Evolutionary conservation across 2,113 vertebrate genomes (phyloP), one percentile per base, ranked within the genome.

Genomic region (Ardeotis arabs): DNA sequence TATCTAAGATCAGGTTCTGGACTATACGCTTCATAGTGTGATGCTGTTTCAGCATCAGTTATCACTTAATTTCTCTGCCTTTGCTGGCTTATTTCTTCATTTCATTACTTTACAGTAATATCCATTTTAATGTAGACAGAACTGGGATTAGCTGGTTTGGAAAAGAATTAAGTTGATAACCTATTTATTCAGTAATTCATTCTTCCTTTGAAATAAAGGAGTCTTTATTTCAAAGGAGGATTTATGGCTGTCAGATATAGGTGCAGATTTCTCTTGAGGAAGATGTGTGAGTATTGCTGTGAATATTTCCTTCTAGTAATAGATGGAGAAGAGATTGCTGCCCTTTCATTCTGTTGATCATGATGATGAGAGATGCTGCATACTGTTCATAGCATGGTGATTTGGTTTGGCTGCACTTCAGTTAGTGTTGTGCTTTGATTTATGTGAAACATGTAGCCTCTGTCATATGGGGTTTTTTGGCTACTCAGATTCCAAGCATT

Each of bases 151-250:
- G 22, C 25, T 79, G 25, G 4, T 92, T 87, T 93, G 60, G 47
- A 83, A 94, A 86, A 73, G n/a, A 75, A 41, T 87, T 82, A 90
- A 69, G 33, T 25, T 75, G 85, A n/a, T 91, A 81, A 50, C 41
- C 64, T 76, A 10, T 91, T 95, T 92, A 92, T 58, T 87, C 45
- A 60, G 45, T 27, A 84, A 63, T 87, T 92, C n/a, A 7, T 50
- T 35, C 67, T 96, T 93, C 20, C 31, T 52, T 86, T 89, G 85
- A 92, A 94, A 92, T 88, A 75, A 76, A 72, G 17, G 35, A 82
- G 19, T 87, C 16, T 82, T 41, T 44, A 44, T 44, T 44, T 44
- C 41, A 44, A 44, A 44, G 41, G 41, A 44, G 41, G 56, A 82
- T 78, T 89, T 93, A 41, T 50, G 45, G 17, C 39, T 60, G 68